Percentiles rank a stretch among this genome's conserved stretches.
These are phyloP conservation scores for Gortyna flavago DNA, from an alignment of 2,888 invertebrate species.

Conservation along the genomic window DNA sequence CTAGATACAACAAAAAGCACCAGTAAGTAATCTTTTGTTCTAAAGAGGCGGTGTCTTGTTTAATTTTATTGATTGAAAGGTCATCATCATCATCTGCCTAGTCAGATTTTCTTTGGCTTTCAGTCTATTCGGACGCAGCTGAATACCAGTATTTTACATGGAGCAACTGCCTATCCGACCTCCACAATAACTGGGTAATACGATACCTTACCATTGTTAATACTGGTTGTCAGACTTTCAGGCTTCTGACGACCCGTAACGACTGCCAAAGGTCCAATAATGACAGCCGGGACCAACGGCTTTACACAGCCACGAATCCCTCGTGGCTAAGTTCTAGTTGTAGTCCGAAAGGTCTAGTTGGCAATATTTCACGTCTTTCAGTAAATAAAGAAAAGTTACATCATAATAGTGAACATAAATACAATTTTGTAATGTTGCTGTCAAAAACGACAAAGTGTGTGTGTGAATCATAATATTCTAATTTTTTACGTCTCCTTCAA, in stretches of 20 bases:
- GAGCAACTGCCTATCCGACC: too few relatives aligned
- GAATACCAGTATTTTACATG: neutral
- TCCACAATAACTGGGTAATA: neutral
- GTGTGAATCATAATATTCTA: slow-evolving; percentile 25
- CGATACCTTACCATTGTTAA: too few relatives aligned
- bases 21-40: neutral
- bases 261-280: neutral
- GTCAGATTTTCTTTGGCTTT: neutral
- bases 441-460: slow-evolving; percentile 14
- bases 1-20: neutral
- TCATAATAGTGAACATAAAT: slow-evolving; percentile 12
- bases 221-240: too few relatives aligned
- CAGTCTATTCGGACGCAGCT: neutral
- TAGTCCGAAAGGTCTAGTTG: neutral
- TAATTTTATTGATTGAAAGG: neutral
- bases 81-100: neutral
- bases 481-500: slow-evolving; percentile 6
- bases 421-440: slow-evolving; percentile 12
- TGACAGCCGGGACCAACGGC: neutral
- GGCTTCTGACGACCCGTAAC: neutral
- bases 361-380: neutral
- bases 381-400: slow-evolving; percentile 14
- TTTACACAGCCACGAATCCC: neutral
- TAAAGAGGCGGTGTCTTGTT: neutral
- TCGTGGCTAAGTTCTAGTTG: neutral